Evolutionary conservation across 2,797 vertebrate genomes (phyloP), one percentile per base, ranked within the genome.

Genomic region (Mormyrops boulengeri): DNA sequence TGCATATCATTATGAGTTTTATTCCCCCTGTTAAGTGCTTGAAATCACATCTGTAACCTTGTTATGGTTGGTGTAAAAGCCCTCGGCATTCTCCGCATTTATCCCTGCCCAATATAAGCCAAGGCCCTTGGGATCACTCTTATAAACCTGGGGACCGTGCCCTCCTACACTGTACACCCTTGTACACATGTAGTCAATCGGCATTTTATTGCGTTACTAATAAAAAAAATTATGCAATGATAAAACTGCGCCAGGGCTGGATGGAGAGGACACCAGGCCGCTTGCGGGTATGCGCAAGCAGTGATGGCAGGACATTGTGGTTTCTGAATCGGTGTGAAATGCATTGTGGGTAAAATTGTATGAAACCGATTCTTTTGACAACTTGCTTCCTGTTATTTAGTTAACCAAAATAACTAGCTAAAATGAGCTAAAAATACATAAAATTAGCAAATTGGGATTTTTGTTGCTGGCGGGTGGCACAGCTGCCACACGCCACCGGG

Each of bases 21-120:
- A 84, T 85, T 85, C 62, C 80, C 80, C 88, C 41, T 84, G 12
- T 77, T 50, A 85, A 89, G 77, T 41, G 14, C 82, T 89, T 66
- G 41, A 89, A 89, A 89, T 89, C 53, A 84, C 88, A 85, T 80
- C 88, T 62, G 44, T 85, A 85, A 85, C 82, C 88, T 89, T 62
- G 55, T 60, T 85, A 85, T 53, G 80, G 88, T 53, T 66, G 80
- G 80, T 69, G 17, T 62, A 66, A 69, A 89, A 89, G 49, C 34
- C 19, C 52, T 19, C 41, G 1, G 82, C 57, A 57, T 89, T 89
- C 85, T 89, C 53, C 57, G 4, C 22, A 50, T 85, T 89, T 85
- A 89, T 85, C 80, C 55, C 34, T 52, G 41, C 82, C 17, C 34
- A 62, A 88, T 62, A 66, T 88, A 88, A 66, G 34, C 87, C 44